Evolutionary conservation across 2,888 invertebrate species (phyloP), one percentile per base, ranked within the genome.

Genomic region (Drosophila flavopinicola): DNA sequence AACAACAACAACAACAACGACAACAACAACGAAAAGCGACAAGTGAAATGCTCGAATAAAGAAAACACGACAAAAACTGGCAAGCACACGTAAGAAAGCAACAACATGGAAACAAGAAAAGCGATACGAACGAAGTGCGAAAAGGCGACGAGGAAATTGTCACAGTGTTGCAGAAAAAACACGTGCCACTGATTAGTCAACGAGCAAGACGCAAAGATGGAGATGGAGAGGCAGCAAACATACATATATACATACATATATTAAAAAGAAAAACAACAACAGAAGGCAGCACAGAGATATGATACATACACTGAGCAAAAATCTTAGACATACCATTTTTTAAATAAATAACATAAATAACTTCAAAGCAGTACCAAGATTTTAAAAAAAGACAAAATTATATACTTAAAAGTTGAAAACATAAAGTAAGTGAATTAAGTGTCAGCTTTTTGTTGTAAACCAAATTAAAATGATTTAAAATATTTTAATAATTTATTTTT

Each of bases 161-260:
- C 73, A 85, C 73, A 78, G 65, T 80, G 75, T 82, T 83, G 82
- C 82, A 73, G 65, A 82, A 82, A 72, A 64, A 85, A 86, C 82
- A 83, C 87, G 82, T 83, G 82, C 85, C 87, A 61, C 82, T 83
- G 83, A 83, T 83, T 83, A 85, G 80, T 71, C 75, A 61, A 76
- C 58, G 51, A 51, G 51, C 58, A 38, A 42, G 49, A 41, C 24
- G 17, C 35, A 35, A n/a, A n/a, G 32, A 9, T 39, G 35, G 17
- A 54, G 54, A 54, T 39, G 49, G 54, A 51, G 17, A 39, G 35
- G 13, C 15, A 27, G 1, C 2, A 54, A 23, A 30, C 24, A 35
- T 10, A 25, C 10, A 3, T 7, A 23, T 17, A 20, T 2, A 5
- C n/a, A 32, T 30, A 29, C 5, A n/a, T n/a, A 15, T n/a, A 13